These are phyloP conservation scores for Anarhynchus alexandrinus DNA, from an alignment of 2,113 vertebrate species.

Conservation along the genomic window DNA sequence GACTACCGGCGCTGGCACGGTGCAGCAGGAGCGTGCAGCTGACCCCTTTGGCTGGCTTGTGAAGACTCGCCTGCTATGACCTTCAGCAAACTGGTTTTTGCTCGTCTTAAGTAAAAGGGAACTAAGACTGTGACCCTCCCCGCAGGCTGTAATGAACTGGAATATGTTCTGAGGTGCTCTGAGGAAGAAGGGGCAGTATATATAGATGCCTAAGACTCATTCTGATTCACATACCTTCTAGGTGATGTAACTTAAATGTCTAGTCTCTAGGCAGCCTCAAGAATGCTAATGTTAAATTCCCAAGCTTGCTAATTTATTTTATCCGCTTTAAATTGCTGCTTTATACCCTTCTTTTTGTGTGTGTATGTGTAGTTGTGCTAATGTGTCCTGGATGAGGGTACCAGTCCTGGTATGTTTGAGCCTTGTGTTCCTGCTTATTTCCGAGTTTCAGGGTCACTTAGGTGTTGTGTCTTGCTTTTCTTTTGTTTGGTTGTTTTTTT, in stretches of 20 bases:
- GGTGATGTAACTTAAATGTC: neutral
- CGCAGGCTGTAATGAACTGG: neutral
- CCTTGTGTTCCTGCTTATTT: neutral
- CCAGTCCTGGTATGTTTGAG: neutral
- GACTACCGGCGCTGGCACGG: accelerated
- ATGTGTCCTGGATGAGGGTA: neutral
- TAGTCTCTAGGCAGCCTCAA: neutral
- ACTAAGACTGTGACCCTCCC: neutral
- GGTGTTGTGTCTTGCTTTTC: neutral
- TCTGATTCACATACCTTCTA: neutral
- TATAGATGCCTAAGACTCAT: neutral
- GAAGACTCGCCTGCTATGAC: neutral
- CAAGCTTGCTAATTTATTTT: neutral
- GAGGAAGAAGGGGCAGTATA: neutral
- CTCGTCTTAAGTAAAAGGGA: neutral
- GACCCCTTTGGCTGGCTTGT: neutral
- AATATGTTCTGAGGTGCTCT: neutral
- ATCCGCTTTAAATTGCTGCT: neutral
- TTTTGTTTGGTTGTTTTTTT: neutral
- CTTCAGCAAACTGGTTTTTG: neutral
- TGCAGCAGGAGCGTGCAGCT: neutral
- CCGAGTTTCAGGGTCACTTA: neutral
- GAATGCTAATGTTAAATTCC: neutral
- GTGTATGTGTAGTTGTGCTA: neutral
- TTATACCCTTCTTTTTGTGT: neutral